Percentiles rank a stretch among this genome's conserved stretches.
Evolutionary conservation across 2,113 vertebrate genomes (phyloP).

Genomic region (Sinocyclocheilus anshuiensis): DNA sequence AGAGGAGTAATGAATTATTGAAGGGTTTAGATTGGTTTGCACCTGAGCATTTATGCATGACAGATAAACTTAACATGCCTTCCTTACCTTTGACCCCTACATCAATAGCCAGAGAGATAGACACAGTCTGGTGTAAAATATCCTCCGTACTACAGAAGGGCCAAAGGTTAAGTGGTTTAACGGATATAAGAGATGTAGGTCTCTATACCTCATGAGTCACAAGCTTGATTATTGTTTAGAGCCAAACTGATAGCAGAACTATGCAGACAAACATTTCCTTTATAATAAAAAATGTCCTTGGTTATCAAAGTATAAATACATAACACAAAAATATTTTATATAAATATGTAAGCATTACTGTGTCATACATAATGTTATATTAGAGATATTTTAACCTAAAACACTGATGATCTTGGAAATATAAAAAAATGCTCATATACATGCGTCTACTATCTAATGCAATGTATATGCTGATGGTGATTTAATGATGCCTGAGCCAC

Average conservation of each 20-base stretch:
- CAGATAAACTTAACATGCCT: slow-evolving; percentile 43
- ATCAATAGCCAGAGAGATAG: slow-evolving; percentile 27
- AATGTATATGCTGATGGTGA: neutral
- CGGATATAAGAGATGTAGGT: slow-evolving; percentile 17
- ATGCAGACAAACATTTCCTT: neutral
- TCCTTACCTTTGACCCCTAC: slow-evolving; percentile 64
- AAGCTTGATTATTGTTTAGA: slow-evolving; percentile 32
- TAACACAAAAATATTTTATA: neutral
- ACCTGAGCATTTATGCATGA: slow-evolving; percentile 37
- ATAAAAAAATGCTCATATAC: neutral
- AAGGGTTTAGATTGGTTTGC: slow-evolving; percentile 50
- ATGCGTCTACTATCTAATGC: neutral
- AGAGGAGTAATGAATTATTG: slow-evolving; percentile 72
- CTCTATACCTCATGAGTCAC: neutral
- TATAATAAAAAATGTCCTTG: no score
- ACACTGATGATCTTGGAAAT: neutral
- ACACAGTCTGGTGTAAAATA: slow-evolving; percentile 35
- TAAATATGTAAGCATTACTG: neutral
- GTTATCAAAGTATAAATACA: neutral
- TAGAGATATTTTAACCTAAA: neutral
- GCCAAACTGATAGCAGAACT: slow-evolving; percentile 2
- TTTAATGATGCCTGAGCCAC: neutral
- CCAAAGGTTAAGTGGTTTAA: slow-evolving; percentile 53
- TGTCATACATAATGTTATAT: neutral
- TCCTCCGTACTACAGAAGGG: slow-evolving; percentile 21